Evolutionary conservation across 2,113 vertebrate genomes (phyloP).

Genomic region (Tachuris rubrigastra): DNA sequence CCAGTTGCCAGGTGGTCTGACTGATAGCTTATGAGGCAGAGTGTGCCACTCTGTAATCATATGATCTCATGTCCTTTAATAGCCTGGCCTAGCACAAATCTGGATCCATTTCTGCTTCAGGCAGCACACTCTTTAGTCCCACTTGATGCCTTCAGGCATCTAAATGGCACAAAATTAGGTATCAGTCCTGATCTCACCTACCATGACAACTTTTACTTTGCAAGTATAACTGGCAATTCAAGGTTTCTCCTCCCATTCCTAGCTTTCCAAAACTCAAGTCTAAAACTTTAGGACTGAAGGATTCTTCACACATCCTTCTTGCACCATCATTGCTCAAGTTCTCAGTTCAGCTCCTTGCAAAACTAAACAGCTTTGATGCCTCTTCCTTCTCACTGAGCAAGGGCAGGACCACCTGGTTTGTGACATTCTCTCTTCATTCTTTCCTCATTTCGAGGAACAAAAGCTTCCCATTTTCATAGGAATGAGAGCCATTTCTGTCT

Average conservation of each 20-base stretch:
- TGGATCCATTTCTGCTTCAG: slow-evolving; percentile 2
- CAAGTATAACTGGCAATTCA: not conserved
- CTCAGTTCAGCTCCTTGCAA: not conserved
- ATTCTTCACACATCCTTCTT: not conserved
- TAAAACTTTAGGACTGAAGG: not conserved
- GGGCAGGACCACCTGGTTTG: not conserved
- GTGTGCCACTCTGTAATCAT: not conserved
- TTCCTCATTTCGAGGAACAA: not conserved
- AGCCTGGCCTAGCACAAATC: not conserved
- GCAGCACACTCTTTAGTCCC: not conserved
- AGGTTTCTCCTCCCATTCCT: not conserved
- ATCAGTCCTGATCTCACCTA: not conserved
- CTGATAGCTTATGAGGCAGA: not conserved
- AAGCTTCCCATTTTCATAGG: not conserved
- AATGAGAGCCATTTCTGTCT: not conserved
- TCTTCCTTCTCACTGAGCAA: not conserved
- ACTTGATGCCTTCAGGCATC: not conserved
- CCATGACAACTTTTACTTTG: not conserved
- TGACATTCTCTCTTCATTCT: not conserved
- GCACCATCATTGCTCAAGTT: not conserved
- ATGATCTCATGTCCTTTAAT: not conserved
- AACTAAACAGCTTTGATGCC: not conserved
- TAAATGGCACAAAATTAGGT: not conserved
- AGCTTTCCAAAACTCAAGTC: not conserved
- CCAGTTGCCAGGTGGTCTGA: not conserved